Evolutionary conservation across 2,888 invertebrate species (phyloP).

Genomic region (Ichneumon xanthorius): DNA sequence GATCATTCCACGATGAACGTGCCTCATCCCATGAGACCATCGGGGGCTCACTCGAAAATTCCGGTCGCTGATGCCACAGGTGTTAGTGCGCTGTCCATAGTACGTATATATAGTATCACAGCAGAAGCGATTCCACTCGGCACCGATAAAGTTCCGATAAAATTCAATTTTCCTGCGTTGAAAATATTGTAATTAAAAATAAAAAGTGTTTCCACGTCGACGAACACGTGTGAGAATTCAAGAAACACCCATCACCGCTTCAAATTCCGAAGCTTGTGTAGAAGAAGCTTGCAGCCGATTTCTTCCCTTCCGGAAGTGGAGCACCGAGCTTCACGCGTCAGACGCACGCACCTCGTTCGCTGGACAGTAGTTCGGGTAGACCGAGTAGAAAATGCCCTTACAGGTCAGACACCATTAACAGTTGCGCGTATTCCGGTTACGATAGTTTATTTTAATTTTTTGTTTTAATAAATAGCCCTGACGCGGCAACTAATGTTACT

Average conservation of each 20-base stretch:
- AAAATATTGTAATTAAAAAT: constrained; percentile 25
- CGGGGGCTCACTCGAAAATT: constrained; percentile 49
- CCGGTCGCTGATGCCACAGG: constrained; percentile 66
- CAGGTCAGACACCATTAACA: constrained; percentile 1
- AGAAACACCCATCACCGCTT: neutral
- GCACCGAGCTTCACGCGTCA: neutral
- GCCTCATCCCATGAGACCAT: constrained; percentile 39
- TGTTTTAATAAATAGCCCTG: neutral
- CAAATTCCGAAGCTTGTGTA: neutral
- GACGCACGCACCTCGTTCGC: neutral
- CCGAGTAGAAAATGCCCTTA: constrained; percentile 16
- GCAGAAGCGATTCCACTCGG: neutral
- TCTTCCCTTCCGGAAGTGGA: neutral
- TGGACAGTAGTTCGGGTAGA: neutral
- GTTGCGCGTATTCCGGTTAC: too few relatives aligned
- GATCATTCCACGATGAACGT: constrained; percentile 33
- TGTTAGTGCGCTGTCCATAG: constrained; percentile 43
- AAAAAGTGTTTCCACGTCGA: neutral
- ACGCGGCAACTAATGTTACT: neutral
- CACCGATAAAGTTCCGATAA: constrained; percentile 52
- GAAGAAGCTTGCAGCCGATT: neutral
- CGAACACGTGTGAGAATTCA: too few relatives aligned
- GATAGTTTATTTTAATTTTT: too few relatives aligned
- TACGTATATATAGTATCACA: neutral
- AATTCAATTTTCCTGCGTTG: constrained; percentile 46